phyloP scores from a whole-genome alignment of 2,888 invertebrate genomes.

The Nephrotoma flavescens region DNA sequence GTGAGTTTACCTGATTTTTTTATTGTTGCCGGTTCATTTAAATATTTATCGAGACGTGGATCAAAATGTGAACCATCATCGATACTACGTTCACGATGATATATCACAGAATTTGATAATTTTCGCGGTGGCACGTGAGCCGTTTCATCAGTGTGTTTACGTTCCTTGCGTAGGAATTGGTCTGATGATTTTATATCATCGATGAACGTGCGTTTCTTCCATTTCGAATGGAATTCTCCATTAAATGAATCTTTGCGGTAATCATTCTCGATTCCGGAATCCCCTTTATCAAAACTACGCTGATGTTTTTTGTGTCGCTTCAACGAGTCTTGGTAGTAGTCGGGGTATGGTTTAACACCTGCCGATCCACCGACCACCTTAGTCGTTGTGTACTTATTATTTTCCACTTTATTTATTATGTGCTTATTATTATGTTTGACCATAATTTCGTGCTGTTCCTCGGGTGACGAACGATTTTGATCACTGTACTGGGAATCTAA shows the following conservation, averaged over 20 bases:
- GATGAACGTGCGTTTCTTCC: slow-evolving; percentile 35
- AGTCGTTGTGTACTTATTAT: neutral
- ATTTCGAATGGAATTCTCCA: slow-evolving; percentile 35
- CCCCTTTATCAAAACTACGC: slow-evolving; percentile 38
- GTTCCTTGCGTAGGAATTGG: slow-evolving; percentile 54
- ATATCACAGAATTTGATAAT: slow-evolving; percentile 36
- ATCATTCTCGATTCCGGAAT: slow-evolving; percentile 72
- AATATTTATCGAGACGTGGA: slow-evolving; percentile 44
- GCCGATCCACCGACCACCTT: neutral
- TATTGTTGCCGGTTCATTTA: slow-evolving; percentile 32
- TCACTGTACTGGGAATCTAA: slow-evolving; percentile 48
- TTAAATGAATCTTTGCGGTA: slow-evolving; percentile 54
- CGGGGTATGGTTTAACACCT: slow-evolving; percentile 26
- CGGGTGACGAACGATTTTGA: slow-evolving; percentile 39
- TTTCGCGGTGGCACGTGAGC: slow-evolving; percentile 29
- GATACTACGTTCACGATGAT: slow-evolving; percentile 39
- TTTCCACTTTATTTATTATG: neutral
- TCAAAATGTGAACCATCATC: slow-evolving; percentile 54
- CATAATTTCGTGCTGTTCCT: slow-evolving; percentile 40
- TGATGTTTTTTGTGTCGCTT: slow-evolving; percentile 37
- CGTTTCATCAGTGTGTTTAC: slow-evolving; percentile 52
- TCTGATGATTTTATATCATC: slow-evolving; percentile 58
- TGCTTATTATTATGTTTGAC: slow-evolving; percentile 31
- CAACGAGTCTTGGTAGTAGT: slow-evolving; percentile 41
- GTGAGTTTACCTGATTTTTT: neutral